These are phyloP conservation scores for Clitarchus hookeri DNA, from an alignment of 2,888 invertebrate genomes.

Conservation along the genomic window DNA sequence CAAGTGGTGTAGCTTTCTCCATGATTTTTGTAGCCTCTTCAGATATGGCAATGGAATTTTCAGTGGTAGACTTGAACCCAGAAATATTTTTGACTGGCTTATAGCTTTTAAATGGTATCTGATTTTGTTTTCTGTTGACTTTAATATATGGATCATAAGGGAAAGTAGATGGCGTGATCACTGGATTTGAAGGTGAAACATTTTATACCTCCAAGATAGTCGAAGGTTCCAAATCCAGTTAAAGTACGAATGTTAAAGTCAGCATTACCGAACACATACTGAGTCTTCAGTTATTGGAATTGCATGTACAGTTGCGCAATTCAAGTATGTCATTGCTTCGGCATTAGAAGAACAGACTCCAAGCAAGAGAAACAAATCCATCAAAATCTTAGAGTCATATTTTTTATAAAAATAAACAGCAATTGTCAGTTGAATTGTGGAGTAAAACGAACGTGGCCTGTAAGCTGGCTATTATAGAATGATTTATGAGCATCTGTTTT, in stretches of 20 bases:
- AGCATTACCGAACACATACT: neutral
- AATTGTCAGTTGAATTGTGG: neutral
- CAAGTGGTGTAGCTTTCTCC: neutral
- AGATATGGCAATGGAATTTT: neutral
- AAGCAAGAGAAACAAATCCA: neutral
- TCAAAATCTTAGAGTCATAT: slow-evolving; percentile 11
- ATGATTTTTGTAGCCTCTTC: slow-evolving; percentile 11
- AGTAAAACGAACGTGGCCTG: neutral
- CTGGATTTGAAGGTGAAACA: neutral
- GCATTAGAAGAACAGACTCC: neutral
- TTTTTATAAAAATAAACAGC: slow-evolving; percentile 18
- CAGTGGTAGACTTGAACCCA: slow-evolving; percentile 17
- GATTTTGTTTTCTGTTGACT: slow-evolving; percentile 11
- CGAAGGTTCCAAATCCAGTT: slow-evolving; percentile 16
- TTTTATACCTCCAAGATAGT: slow-evolving; percentile 17
- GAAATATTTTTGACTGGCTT: neutral
- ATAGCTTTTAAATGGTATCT: neutral
- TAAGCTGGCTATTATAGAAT: neutral
- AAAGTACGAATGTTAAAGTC: slow-evolving; percentile 15
- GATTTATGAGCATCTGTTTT: neutral
- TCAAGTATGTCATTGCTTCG: neutral
- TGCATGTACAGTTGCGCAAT: slow-evolving; percentile 4
- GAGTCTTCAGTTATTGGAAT: neutral
- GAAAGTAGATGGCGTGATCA: slow-evolving; percentile 3
- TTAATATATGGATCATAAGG: neutral